Evolutionary conservation across 2,888 invertebrate genomes (phyloP).

Genomic region (Microplitis manilae): DNA sequence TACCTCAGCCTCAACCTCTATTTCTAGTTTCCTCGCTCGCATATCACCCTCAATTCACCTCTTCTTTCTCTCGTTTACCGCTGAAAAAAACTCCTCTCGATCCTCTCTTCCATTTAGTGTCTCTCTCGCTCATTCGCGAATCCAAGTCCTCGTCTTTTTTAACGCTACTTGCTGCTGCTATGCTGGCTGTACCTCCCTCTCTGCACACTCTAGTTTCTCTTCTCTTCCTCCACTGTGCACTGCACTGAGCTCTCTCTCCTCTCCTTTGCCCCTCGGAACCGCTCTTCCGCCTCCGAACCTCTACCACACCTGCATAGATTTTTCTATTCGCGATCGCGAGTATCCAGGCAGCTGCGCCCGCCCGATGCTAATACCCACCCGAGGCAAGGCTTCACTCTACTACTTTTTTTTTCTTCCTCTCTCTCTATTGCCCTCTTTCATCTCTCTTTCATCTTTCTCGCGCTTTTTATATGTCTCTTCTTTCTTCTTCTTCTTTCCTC

Average conservation of each 20-base stretch:
- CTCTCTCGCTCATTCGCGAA: constrained; percentile 22
- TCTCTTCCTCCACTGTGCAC: constrained; percentile 38
- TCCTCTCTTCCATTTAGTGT: neutral
- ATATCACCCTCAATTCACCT: neutral
- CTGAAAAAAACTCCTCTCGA: constrained; percentile 6
- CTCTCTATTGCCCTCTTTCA: constrained; percentile 30
- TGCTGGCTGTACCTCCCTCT: constrained; percentile 35
- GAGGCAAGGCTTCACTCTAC: constrained; percentile 35
- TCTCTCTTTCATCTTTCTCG: constrained; percentile 31
- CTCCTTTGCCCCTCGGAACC: constrained; percentile 11
- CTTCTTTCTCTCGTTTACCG: neutral
- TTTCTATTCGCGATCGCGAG: constrained; percentile 53
- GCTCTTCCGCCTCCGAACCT: constrained; percentile 42
- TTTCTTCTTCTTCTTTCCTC: constrained; percentile 1
- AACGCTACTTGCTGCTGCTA: constrained; percentile 55
- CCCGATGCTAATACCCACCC: constrained; percentile 47
- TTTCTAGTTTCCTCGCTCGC: neutral
- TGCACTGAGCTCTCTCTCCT: constrained; percentile 33
- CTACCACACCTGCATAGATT: constrained; percentile 54
- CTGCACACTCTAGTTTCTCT: constrained; percentile 33
- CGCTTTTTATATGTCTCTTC: constrained; percentile 15
- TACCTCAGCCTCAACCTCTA: neutral
- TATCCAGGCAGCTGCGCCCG: constrained; percentile 49
- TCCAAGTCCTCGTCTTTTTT: constrained; percentile 51
- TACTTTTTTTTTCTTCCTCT: constrained; percentile 15